A percentile compares a stretch with the other conserved stretches of the same genome.
Conservation (phyloP, 2,888 invertebrate genomes). For the Sesia bembeciformis region DNA sequence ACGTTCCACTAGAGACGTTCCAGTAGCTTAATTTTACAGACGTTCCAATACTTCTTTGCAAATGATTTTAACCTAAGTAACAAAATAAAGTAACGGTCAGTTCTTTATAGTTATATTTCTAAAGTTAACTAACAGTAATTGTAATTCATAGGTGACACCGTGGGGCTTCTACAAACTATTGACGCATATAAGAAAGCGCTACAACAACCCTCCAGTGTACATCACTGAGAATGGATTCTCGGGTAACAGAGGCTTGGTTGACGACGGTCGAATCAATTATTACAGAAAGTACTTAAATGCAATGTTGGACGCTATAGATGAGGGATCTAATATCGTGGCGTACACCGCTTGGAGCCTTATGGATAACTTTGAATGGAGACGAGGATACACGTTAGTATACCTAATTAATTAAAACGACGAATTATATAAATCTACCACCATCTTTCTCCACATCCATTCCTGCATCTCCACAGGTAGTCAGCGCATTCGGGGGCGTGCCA, state of each 20-base stretch:
- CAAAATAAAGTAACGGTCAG: too few relatives aligned
- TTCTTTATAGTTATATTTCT: too few relatives aligned
- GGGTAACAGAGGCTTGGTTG: conserved; percentile 33
- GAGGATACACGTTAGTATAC: conserved; percentile 11
- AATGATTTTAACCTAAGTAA: too few relatives aligned
- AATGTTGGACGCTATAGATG: conserved; percentile 25
- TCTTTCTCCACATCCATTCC: too few relatives aligned
- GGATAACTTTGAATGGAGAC: conserved; percentile 15
- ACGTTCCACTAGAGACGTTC: too few relatives aligned
- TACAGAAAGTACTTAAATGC: conserved; percentile 28
- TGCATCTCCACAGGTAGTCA: too few relatives aligned
- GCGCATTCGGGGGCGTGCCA: too few relatives aligned
- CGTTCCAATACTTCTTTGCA: too few relatives aligned
- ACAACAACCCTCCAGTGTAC: conserved; percentile 65
- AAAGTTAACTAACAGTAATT: neutral
- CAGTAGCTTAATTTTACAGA: too few relatives aligned
- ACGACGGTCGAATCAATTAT: conserved; percentile 32
- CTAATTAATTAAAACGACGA: too few relatives aligned
- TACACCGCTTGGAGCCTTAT: conserved; percentile 13
- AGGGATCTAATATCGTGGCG: conserved; percentile 50
- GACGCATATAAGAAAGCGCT: conserved; percentile 48
- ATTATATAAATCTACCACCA: too few relatives aligned
- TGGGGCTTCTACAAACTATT: conserved; percentile 72
- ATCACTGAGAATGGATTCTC: conserved; percentile 68
- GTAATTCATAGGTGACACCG: conserved; percentile 44